phyloP scores from a whole-genome alignment of 2,113 vertebrate species.

The Eurypyga helias region DNA sequence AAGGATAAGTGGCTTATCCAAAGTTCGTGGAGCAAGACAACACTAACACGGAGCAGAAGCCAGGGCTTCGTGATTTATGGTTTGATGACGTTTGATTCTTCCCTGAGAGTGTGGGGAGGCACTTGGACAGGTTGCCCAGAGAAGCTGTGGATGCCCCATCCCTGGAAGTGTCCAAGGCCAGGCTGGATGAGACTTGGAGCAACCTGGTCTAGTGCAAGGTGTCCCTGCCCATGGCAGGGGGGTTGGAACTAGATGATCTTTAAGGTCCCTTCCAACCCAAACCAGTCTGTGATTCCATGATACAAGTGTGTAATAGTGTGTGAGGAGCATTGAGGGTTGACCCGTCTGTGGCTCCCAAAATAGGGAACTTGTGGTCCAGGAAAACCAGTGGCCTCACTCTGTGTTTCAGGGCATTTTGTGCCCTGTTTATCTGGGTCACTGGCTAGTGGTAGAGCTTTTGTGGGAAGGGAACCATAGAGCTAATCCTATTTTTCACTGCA shows the following conservation, averaged over 20 bases:
- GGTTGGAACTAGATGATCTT: too few relatives aligned
- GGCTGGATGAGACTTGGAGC: too few relatives aligned
- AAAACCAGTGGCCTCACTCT: neutral
- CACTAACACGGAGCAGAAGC: rapidly evolving
- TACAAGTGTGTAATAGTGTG: neutral
- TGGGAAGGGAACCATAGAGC: neutral
- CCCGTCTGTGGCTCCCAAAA: neutral
- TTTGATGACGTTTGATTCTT: too few relatives aligned
- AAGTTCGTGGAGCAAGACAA: neutral
- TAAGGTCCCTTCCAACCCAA: too few relatives aligned
- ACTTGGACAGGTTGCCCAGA: too few relatives aligned
- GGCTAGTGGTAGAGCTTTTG: neutral
- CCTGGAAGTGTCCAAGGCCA: too few relatives aligned
- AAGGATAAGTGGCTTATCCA: neutral
- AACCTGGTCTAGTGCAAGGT: too few relatives aligned
- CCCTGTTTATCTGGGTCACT: neutral
- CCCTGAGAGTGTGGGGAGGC: too few relatives aligned
- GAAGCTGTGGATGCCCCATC: too few relatives aligned
- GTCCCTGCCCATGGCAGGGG: too few relatives aligned
- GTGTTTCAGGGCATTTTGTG: neutral
- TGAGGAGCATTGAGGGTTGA: neutral
- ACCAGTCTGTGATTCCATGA: too few relatives aligned
- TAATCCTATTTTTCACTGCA: neutral
- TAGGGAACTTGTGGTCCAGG: neutral
- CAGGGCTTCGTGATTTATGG: neutral